Evolutionary conservation across 2,888 invertebrate genomes (phyloP).

Genomic region (Meghimatium bilineatum): DNA sequence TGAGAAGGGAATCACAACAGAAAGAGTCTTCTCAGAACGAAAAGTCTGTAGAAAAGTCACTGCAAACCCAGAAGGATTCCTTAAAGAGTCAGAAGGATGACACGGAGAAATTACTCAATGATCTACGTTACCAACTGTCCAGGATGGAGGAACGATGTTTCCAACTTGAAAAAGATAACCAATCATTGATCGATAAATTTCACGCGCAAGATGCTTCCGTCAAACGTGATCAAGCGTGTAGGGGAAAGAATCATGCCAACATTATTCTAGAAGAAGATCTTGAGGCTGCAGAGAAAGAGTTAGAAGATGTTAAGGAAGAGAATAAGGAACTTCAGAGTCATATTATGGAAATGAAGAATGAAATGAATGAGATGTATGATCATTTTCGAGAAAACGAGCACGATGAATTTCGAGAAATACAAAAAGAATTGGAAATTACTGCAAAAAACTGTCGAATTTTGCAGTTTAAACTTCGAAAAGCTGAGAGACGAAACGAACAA

Average conservation of each 20-base stretch:
- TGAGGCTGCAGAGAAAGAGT: conserved; percentile 89
- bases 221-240: conserved; percentile 42
- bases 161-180: conserved; percentile 63
- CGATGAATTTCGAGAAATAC: conserved; percentile 91
- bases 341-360: conserved; percentile 93
- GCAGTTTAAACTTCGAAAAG: conserved; percentile 97
- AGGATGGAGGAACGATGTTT: conserved; percentile 63
- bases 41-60: too few species aligned
- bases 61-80: neutral
- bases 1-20: conserved; percentile 50
- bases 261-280: conserved; percentile 77
- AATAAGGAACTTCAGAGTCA: conserved; percentile 96
- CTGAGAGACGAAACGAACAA: conserved; percentile 87
- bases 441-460: conserved; percentile 98
- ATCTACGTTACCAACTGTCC: conserved; percentile 53
- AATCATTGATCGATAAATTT: conserved; percentile 56
- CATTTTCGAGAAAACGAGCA: conserved; percentile 93
- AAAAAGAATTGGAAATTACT: conserved; percentile 96
- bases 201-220: conserved; percentile 55
- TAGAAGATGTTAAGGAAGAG: conserved; percentile 83
- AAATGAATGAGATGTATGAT: conserved; percentile 99
- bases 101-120: conserved; percentile 50
- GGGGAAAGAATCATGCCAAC: conserved; percentile 81
- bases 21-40: too few species aligned
- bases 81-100: conserved; percentile 39